A percentile compares a stretch with the other conserved stretches of the same genome.
Evolutionary conservation across 2,888 invertebrate genomes (phyloP).

Genomic region (Hypolimnas misippus): DNA sequence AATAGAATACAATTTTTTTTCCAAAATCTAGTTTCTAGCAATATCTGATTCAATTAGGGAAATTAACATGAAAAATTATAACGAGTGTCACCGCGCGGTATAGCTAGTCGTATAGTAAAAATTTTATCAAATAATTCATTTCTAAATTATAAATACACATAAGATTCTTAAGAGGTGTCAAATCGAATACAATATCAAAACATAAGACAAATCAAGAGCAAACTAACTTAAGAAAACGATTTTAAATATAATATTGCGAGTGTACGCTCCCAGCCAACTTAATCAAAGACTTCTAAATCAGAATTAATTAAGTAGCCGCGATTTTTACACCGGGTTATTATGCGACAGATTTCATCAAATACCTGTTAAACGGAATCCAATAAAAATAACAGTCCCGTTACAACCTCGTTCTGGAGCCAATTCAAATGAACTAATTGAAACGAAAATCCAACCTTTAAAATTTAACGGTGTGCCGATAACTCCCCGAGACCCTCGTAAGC

Average conservation of each 20-base stretch:
- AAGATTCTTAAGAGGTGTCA: no score
- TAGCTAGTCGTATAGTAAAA: no score
- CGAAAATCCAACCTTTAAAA: conserved; percentile 67
- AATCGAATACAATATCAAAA: background rate
- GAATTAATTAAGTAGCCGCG: conserved; percentile 4
- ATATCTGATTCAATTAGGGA: no score
- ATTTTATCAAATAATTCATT: no score
- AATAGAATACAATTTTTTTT: no score
- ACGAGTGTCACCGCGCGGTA: no score
- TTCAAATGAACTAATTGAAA: conserved; percentile 61
- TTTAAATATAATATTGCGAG: background rate
- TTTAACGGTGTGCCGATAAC: conserved; percentile 72
- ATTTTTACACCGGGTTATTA: conserved; percentile 24
- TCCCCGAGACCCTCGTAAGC: conserved; percentile 63
- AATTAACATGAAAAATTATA: no score
- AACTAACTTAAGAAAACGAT: background rate
- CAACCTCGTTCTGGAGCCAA: conserved; percentile 54
- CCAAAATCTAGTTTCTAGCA: no score
- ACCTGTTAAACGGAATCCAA: conserved; percentile 45
- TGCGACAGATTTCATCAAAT: conserved; percentile 40
- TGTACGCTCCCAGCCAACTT: background rate
- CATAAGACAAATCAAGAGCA: background rate
- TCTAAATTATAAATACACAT: no score
- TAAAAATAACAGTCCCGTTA: conserved; percentile 50
- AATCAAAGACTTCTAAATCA: conserved; percentile 10